Percentiles rank a stretch among this genome's conserved stretches.
Evolutionary conservation across 2,888 invertebrate genomes (phyloP).

Genomic region (Leuctra nigra): DNA sequence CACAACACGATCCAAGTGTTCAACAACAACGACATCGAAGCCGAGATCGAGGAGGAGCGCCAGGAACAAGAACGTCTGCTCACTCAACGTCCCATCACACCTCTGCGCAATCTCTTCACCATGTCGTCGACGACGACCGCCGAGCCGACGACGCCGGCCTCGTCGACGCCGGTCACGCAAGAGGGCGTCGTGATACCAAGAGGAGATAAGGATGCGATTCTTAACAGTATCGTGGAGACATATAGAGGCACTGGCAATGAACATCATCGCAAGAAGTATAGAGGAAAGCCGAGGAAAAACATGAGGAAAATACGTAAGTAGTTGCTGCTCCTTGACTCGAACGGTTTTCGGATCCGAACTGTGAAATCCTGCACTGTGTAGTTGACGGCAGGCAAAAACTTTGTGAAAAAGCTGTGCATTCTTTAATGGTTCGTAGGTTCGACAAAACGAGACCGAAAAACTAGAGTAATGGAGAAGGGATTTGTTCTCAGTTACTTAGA

Average conservation of each 20-base stretch:
- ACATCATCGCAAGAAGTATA: slow-evolving; percentile 41
- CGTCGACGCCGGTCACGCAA: slow-evolving; percentile 3
- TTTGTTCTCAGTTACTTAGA: no score
- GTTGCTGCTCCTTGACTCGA: no score
- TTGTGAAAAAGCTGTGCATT: no score
- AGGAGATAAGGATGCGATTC: slow-evolving; percentile 60
- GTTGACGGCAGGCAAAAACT: no score
- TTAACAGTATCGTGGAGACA: slow-evolving; percentile 61
- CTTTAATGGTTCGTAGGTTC: no score
- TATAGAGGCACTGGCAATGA: slow-evolving; percentile 35
- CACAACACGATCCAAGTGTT: slow-evolving; percentile 41
- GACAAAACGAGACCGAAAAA: no score
- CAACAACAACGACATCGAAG: slow-evolving; percentile 38
- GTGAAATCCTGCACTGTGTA: no score
- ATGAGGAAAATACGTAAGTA: slow-evolving; percentile 43
- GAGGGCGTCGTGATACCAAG: slow-evolving; percentile 53
- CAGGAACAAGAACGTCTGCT: slow-evolving; percentile 36
- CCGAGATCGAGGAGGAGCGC: slow-evolving; percentile 73
- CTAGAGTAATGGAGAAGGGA: no score
- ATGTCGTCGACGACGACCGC: slow-evolving; percentile 8
- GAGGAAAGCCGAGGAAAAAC: slow-evolving; percentile 38
- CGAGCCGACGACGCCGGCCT: slow-evolving; percentile 3
- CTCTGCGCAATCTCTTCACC: slow-evolving; percentile 22
- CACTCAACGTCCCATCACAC: slow-evolving; percentile 24
- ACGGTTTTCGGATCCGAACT: no score